phyloP scores from a whole-genome alignment of 2,113 vertebrate species.

The Jaculus jaculus region DNA sequence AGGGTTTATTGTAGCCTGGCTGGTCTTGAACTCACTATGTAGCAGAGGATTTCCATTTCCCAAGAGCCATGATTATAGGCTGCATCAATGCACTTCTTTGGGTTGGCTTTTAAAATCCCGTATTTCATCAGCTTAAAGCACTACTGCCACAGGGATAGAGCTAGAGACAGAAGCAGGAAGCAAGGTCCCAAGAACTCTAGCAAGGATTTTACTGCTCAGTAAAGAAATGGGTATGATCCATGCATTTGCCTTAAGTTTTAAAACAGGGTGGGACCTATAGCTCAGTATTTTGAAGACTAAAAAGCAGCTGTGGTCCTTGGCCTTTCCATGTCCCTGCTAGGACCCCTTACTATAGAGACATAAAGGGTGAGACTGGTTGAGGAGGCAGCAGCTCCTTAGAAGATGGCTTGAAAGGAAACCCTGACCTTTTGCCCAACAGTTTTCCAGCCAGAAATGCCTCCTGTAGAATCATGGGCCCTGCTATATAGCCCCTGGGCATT shows the following conservation, averaged over 20 bases:
- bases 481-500: too few relatives aligned
- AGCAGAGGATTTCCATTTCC: not conserved
- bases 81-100: too few relatives aligned
- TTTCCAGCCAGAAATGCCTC: too few relatives aligned
- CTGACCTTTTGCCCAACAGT: not conserved
- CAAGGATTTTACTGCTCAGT: not conserved
- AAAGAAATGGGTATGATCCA: fast-evolving
- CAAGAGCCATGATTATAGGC: not conserved
- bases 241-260: not conserved
- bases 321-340: not conserved
- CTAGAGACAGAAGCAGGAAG: not conserved
- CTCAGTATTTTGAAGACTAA: not conserved
- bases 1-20: not conserved
- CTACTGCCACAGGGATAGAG: not conserved
- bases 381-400: not conserved
- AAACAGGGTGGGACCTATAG: not conserved
- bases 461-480: fast-evolving
- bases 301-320: not conserved
- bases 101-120: not conserved
- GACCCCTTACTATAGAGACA: too few relatives aligned
- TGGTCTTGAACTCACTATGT: not conserved
- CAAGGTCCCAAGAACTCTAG: not conserved
- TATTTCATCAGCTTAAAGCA: not conserved
- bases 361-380: not conserved
- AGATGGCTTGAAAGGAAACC: not conserved